Percentiles rank a stretch among this genome's conserved stretches.
Conservation (phyloP, 2,113 vertebrate species). For the Pedetes capensis region DNA sequence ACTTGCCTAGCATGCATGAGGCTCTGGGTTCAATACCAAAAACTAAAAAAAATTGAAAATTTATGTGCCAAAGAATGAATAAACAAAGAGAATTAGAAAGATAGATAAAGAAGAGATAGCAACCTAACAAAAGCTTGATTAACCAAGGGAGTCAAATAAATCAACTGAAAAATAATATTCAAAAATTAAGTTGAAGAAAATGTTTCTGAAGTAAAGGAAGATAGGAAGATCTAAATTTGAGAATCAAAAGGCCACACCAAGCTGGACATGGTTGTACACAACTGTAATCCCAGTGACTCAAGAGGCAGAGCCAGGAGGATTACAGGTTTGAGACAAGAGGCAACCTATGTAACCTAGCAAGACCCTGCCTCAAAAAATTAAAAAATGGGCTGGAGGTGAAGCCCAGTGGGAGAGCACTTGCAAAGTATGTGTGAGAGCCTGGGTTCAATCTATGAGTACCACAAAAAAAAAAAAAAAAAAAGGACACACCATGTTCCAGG, state of each 20-base stretch:
- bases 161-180: not conserved
- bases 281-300: too few species aligned
- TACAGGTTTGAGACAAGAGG: too few species aligned
- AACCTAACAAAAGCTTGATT: not conserved
- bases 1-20: not conserved
- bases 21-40: not conserved
- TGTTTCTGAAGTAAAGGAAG: not conserved
- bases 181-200: not conserved
- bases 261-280: too few species aligned
- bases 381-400: too few species aligned
- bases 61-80: not conserved
- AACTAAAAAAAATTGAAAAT: not conserved
- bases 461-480: too few species aligned
- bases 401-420: too few species aligned
- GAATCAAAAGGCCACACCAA: not conserved
- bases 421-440: too few species aligned
- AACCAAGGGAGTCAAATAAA: not conserved
- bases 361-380: too few species aligned
- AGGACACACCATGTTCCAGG: not conserved
- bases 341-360: too few species aligned
- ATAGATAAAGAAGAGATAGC: not conserved
- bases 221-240: not conserved
- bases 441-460: too few species aligned
- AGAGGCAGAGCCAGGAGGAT: too few species aligned
- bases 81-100: constrained; percentile 17